Percentiles rank a stretch among this genome's conserved stretches.
Conservation (phyloP, 2,797 vertebrate species). For the Hafferia zeledoni region DNA sequence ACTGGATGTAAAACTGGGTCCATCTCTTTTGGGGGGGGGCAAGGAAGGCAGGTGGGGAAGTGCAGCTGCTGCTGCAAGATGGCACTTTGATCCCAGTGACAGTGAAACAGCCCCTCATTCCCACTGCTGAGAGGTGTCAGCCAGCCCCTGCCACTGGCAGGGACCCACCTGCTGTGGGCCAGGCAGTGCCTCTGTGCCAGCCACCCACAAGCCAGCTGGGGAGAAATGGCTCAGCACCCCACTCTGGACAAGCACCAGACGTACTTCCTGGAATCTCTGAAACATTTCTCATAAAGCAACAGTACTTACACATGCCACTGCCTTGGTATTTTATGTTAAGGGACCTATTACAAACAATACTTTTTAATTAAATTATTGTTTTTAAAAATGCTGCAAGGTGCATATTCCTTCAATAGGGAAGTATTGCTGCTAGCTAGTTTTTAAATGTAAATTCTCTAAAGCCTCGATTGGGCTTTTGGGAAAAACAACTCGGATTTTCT, state of each 20-base stretch:
- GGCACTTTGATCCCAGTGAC: background rate
- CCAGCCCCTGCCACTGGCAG: background rate
- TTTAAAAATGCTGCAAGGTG: background rate
- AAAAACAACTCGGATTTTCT: background rate
- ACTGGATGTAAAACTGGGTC: accelerated
- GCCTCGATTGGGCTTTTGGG: background rate
- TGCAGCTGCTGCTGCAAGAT: background rate
- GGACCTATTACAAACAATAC: background rate
- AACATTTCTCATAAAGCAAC: background rate
- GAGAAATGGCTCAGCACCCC: background rate
- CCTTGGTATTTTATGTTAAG: background rate
- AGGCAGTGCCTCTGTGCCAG: background rate
- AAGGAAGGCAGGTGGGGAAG: accelerated
- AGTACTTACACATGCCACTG: accelerated
- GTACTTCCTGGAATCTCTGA: background rate
- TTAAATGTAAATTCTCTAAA: background rate
- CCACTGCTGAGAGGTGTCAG: background rate
- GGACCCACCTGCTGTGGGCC: background rate
- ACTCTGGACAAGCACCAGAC: background rate
- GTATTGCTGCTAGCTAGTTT: background rate
- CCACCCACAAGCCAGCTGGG: background rate
- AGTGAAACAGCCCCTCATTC: background rate
- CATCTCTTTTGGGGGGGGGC: accelerated
- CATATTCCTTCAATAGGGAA: background rate
- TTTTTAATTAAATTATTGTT: background rate